Conservation (phyloP, 2,113 vertebrate species). For the Eptesicus fuscus region DNA sequence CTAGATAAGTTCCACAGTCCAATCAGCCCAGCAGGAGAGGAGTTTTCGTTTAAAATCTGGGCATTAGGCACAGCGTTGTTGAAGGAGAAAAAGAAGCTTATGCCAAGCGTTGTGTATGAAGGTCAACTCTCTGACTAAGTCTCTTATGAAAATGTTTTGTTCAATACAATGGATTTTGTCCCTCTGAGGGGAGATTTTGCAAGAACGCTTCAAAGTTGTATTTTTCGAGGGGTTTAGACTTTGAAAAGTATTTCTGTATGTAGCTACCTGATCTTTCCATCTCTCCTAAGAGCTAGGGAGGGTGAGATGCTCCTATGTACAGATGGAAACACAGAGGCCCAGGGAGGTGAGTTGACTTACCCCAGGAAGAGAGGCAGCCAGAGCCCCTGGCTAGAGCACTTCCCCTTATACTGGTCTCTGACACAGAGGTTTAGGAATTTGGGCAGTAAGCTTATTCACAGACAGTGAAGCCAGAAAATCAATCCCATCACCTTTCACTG, state of each 20-base stretch:
- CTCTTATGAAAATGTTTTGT: neutral
- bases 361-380: neutral
- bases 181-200: neutral
- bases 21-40: neutral
- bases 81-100: neutral
- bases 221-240: neutral
- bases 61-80: rapidly evolving
- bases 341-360: neutral
- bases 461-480: neutral
- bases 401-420: neutral
- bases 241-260: neutral
- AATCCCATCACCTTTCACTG: neutral
- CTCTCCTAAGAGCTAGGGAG: neutral
- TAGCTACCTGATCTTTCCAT: neutral
- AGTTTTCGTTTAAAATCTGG: neutral
- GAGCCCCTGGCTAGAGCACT: neutral
- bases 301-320: neutral
- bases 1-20: neutral
- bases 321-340: neutral
- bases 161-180: neutral
- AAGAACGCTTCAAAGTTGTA: neutral
- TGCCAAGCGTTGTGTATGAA: neutral
- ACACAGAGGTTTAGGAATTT: neutral
- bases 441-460: neutral
- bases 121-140: neutral